These are phyloP conservation scores for Umimayanthus chanpuru DNA, from an alignment of 92 coral and sea anemone genomes.

Conservation along the genomic window DNA sequence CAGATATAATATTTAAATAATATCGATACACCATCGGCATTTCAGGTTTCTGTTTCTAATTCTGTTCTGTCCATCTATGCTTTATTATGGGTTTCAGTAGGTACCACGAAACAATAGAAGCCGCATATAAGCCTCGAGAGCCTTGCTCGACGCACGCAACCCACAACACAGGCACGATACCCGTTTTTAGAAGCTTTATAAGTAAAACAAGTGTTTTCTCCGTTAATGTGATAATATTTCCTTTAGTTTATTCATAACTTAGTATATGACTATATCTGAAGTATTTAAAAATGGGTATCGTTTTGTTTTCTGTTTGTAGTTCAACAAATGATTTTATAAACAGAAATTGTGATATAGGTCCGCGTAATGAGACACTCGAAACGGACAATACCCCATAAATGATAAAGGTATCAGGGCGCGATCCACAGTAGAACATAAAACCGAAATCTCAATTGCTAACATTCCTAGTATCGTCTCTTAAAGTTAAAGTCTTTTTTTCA, in stretches of 20 bases:
- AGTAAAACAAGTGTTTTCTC: not conserved
- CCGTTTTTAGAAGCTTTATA: not conserved
- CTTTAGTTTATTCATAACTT: not conserved
- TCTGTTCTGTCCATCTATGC: slow-evolving; percentile 6
- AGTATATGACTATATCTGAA: not conserved
- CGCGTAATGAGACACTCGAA: not conserved
- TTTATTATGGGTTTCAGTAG: slow-evolving; percentile 16
- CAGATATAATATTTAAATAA: not conserved
- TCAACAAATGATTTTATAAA: not conserved
- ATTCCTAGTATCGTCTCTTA: not conserved
- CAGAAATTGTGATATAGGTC: slow-evolving; percentile 7
- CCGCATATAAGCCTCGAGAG: slow-evolving; percentile 1
- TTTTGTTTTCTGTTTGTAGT: slow-evolving; percentile 2
- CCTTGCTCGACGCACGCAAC: slow-evolving; percentile 16
- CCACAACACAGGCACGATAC: not conserved
- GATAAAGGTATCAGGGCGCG: not conserved
- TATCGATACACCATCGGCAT: slow-evolving; percentile 39
- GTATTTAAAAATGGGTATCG: not conserved
- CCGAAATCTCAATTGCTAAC: not conserved
- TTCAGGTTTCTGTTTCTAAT: slow-evolving; percentile 23
- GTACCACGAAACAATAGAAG: slow-evolving; percentile 20
- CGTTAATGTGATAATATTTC: not conserved
- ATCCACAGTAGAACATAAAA: not conserved
- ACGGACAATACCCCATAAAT: not conserved
- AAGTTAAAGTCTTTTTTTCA: not conserved